Evolutionary conservation across 2,888 invertebrate species (phyloP).

Genomic region (Seira ritae): DNA sequence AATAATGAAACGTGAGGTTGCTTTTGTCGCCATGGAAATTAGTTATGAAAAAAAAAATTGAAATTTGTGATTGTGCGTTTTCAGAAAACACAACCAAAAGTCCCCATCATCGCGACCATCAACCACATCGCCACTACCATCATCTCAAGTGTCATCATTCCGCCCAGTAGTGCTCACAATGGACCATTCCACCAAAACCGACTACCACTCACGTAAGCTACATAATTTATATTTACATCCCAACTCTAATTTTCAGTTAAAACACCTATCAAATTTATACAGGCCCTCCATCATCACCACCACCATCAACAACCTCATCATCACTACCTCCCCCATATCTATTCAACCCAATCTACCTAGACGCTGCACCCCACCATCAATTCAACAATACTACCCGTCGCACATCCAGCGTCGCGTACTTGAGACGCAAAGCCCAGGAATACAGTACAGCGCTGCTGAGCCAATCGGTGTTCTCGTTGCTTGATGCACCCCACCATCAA

Average conservation of each 20-base stretch:
- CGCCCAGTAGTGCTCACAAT: conserved; percentile 9
- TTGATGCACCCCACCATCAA: conserved; percentile 41
- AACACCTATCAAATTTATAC: not conserved
- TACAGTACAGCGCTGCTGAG: conserved; percentile 92
- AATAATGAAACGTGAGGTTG: no score
- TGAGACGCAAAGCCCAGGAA: conserved; percentile 94
- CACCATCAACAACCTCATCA: conserved; percentile 38
- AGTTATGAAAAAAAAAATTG: no score
- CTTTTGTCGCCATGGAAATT: no score
- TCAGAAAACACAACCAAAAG: no score
- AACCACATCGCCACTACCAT: no score
- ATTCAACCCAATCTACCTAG: conserved; percentile 12
- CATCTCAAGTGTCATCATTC: not conserved
- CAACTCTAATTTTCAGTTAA: no score
- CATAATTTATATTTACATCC: no score
- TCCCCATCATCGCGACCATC: no score
- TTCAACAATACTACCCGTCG: conserved; percentile 75
- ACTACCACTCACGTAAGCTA: no score
- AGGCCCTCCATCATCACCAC: not conserved
- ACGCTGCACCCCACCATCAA: conserved; percentile 39
- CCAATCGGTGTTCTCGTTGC: conserved; percentile 74
- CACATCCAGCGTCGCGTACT: conserved; percentile 92
- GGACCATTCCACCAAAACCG: not conserved
- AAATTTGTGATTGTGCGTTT: no score
- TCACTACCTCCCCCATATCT: not conserved